Evolutionary conservation across 2,113 vertebrate species (phyloP).

Genomic region (Sclerurus mexicanus): DNA sequence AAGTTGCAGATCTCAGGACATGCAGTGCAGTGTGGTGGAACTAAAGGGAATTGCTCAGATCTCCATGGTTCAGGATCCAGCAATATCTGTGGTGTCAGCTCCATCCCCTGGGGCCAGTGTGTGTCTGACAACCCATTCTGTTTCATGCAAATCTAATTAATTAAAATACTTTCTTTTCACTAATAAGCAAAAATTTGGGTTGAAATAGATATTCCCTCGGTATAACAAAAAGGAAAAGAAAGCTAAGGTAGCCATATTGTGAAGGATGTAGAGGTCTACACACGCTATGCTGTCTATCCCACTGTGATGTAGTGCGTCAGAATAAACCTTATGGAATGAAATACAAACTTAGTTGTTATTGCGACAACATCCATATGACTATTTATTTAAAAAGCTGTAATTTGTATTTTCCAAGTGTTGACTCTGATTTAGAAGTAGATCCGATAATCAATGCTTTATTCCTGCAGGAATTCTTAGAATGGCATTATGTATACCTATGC

Average conservation of each 20-base stretch:
- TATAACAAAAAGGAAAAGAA: neutral
- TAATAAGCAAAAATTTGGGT: neutral
- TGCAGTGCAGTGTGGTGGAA: neutral
- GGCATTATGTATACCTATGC: neutral
- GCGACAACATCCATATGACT: neutral
- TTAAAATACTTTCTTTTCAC: neutral
- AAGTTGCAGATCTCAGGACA: neutral
- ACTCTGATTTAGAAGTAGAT: neutral
- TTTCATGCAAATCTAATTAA: neutral
- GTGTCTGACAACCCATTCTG: neutral
- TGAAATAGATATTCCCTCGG: neutral
- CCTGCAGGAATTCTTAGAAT: neutral
- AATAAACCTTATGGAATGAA: neutral
- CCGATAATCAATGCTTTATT: neutral
- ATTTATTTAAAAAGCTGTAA: neutral
- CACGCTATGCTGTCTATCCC: neutral
- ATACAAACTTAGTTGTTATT: neutral
- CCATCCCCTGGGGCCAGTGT: neutral
- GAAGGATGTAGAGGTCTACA: neutral
- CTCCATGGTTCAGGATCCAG: neutral
- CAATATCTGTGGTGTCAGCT: neutral
- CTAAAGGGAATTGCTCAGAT: neutral
- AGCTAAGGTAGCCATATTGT: neutral
- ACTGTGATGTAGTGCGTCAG: neutral
- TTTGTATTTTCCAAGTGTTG: neutral